phyloP scores from a whole-genome alignment of 30 jellyfish, hydroid and myxozoan genomes.

The Chrysaora quinquecirrha region DNA sequence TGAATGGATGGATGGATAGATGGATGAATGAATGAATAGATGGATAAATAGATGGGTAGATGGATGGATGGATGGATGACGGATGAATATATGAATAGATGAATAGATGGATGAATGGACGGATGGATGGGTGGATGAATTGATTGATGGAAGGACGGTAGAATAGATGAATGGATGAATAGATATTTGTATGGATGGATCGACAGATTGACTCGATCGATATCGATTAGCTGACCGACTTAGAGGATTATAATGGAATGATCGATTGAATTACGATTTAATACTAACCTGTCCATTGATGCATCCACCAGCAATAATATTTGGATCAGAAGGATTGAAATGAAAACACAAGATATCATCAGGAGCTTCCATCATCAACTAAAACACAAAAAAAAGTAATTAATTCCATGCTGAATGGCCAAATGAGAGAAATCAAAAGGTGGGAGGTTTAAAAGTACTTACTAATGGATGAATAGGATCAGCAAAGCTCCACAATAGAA shows the following conservation, averaged over 20 bases:
- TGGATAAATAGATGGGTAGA: background rate
- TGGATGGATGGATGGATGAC: background rate
- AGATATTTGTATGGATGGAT: background rate
- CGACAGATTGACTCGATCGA: background rate
- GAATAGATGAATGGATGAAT: background rate
- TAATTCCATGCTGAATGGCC: background rate
- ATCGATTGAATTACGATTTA: background rate
- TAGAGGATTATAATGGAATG: background rate
- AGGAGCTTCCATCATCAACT: slow-evolving; percentile 94
- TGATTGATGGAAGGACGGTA: background rate
- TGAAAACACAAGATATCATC: slow-evolving; percentile 87
- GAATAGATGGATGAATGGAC: background rate
- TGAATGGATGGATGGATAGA: background rate
- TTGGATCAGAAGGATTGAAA: slow-evolving; percentile 91
- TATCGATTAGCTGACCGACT: background rate
- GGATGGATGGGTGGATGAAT: background rate
- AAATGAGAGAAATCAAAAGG: background rate
- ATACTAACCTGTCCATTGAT: slow-evolving; percentile 89
- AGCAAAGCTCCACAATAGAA: slow-evolving; percentile 93
- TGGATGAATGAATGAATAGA: background rate
- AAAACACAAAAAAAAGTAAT: background rate
- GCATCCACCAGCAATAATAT: slow-evolving; percentile 89
- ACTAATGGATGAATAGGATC: slow-evolving; percentile 97
- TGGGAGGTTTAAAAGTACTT: background rate
- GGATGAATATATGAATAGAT: background rate